Percentiles rank a stretch among this genome's conserved stretches.
Evolutionary conservation across 2,113 vertebrate genomes (phyloP).

Genomic region (Megaleporinus macrocephalus): DNA sequence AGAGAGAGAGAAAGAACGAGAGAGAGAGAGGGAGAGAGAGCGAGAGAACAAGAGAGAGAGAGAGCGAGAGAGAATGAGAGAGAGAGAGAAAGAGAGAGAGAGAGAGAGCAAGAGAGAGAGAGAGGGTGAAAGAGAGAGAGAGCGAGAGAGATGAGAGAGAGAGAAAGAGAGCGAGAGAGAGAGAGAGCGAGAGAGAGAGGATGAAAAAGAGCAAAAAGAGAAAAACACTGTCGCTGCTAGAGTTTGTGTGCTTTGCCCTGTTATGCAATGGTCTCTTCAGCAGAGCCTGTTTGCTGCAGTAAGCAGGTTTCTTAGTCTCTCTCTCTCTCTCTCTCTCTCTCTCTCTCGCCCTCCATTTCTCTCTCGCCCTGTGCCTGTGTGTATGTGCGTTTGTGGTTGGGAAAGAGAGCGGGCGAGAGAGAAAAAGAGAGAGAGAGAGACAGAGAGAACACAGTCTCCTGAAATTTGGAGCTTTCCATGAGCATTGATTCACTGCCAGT

Average conservation of each 20-base stretch:
- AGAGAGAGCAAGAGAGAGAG: constrained; percentile 7
- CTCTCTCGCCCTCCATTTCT: neutral
- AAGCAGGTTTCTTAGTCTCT: constrained; percentile 10
- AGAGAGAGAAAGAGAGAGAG: constrained; percentile 3
- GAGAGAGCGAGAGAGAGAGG: neutral
- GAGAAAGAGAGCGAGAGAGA: constrained; percentile 5
- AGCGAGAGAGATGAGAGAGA: neutral
- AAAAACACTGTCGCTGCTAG: neutral
- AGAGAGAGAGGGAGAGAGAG: neutral
- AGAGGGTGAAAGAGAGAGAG: neutral
- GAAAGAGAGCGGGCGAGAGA: neutral
- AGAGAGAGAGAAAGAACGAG: neutral
- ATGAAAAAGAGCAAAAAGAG: constrained; percentile 12
- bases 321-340: neutral
- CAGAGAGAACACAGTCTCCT: neutral
- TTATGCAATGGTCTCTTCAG: neutral
- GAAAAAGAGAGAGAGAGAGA: neutral
- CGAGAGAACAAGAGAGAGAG: constrained; percentile 4
- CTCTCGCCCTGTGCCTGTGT: neutral
- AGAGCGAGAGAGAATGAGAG: neutral
- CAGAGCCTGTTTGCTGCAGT: constrained; percentile 4
- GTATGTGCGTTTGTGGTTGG: neutral
- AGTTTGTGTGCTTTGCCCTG: neutral
- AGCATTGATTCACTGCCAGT: constrained; percentile 11
- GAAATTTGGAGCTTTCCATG: neutral